A percentile compares a stretch with the other conserved stretches of the same genome.
These are phyloP conservation scores for Esox masquinongy DNA, from an alignment of 2,797 vertebrate species.

Conservation along the genomic window DNA sequence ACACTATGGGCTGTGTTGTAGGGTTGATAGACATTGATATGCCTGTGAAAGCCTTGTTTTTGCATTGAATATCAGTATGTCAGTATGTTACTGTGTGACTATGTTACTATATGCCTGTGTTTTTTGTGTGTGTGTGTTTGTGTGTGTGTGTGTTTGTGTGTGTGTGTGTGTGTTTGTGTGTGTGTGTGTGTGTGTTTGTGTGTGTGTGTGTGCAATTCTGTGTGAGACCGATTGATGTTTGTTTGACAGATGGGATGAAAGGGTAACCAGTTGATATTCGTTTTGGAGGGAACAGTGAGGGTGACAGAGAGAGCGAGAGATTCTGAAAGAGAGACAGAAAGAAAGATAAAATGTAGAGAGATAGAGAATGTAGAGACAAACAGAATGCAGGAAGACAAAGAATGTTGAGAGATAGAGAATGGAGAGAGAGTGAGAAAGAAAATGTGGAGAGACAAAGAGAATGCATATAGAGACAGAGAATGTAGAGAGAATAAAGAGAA, in stretches of 20 bases:
- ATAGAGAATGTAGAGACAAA: constrained; percentile 26
- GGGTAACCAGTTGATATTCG: constrained; percentile 11
- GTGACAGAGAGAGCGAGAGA: background rate
- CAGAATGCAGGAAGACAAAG: constrained; percentile 6
- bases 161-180: background rate
- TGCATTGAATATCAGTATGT: background rate
- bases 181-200: constrained; percentile 1
- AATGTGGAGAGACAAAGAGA: no score
- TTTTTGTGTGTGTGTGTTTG: background rate
- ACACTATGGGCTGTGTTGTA: background rate
- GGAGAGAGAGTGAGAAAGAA: no score
- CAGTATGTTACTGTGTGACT: background rate
- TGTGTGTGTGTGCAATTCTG: background rate
- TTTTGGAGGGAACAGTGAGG: background rate
- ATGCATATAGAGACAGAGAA: no score
- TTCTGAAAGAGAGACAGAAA: background rate
- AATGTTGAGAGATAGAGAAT: no score
- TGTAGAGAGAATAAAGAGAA: no score
- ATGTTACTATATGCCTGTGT: background rate
- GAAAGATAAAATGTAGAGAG: constrained; percentile 8
- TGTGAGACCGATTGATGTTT: constrained; percentile 24
- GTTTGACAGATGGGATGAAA: constrained; percentile 16
- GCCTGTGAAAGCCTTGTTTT: background rate
- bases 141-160: constrained; percentile 14
- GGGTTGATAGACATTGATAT: constrained; percentile 6